phyloP scores from a whole-genome alignment of 2,113 vertebrate genomes.

The Xiphorhynchus elegans region DNA sequence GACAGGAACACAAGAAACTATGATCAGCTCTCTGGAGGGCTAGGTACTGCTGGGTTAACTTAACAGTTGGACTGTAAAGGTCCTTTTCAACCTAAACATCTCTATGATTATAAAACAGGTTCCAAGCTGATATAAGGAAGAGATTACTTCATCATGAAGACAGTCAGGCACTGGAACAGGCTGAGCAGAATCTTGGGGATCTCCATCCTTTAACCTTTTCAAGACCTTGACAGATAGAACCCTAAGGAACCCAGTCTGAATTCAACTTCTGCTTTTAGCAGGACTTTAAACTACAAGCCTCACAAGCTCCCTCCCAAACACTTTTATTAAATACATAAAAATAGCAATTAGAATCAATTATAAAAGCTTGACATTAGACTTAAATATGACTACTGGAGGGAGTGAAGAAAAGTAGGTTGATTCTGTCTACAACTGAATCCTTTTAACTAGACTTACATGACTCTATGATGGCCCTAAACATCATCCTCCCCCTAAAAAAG shows the following conservation, averaged over 20 bases:
- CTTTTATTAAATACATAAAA: neutral
- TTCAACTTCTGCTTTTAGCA: neutral
- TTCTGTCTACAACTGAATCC: neutral
- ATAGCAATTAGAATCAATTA: neutral
- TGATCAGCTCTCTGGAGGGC: neutral
- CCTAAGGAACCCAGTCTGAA: neutral
- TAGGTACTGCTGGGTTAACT: neutral
- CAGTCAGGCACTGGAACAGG: neutral
- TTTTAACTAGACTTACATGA: neutral
- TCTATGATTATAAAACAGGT: neutral
- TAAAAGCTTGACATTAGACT: neutral
- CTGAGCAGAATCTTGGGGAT: neutral
- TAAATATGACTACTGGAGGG: neutral
- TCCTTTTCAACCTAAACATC: neutral
- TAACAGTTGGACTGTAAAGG: neutral
- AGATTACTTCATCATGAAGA: neutral
- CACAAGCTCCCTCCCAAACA: neutral
- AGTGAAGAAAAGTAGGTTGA: neutral
- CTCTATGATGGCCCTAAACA: neutral
- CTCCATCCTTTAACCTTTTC: neutral
- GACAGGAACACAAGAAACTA: neutral
- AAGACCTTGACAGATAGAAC: neutral
- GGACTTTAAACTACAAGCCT: neutral
- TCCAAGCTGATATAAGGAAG: neutral
- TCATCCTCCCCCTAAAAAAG: fast-evolving